Base-by-base conservation (phyloP, 1,140 invertebrate genomes). In the Holcopasites calliopsidis region DNA sequence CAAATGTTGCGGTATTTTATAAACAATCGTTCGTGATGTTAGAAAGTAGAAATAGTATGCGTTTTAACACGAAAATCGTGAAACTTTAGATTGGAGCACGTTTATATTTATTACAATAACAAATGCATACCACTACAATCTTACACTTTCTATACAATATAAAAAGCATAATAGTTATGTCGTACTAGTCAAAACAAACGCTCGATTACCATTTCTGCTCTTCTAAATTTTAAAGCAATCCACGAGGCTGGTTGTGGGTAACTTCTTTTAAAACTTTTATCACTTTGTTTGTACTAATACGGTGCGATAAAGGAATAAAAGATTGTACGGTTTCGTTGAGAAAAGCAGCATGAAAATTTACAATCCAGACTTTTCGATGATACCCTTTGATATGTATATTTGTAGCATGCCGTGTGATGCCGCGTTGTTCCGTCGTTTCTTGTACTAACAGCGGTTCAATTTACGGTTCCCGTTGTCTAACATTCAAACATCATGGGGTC, bases 141-240 rank as follows among this genome's bases (percentile, higher is more conserved):
- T n/a, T n/a, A n/a, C n/a, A n/a, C n/a, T n/a, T n/a, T n/a, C n/a
- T n/a, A n/a, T n/a, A n/a, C n/a, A n/a, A n/a, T n/a, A n/a, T n/a
- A n/a, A n/a, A n/a, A n/a, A n/a, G n/a, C n/a, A n/a, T n/a, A n/a
- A n/a, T n/a, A n/a, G n/a, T n/a, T n/a, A n/a, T n/a, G n/a, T n/a
- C n/a, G n/a, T n/a, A n/a, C n/a, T n/a, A 75, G 26, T 60, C 54
- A 69, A 69, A 75, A 75, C 54, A 75, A n/a, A 69, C 55, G 40
- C 42, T 49, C 26, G 10, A 49, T 69, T 75, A 77, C 75, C 75
- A 77, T 77, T 57, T 55, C 42, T 62, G 8, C n/a, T 57, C 31
- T 11, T 35, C 0, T 16, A 23, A 21, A n/a, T n/a, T n/a, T 57
- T 21, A 57, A 13, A 69, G 44, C 13, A 54, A 44, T 18, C 38